These are phyloP conservation scores for Aphelenchoides fujianensis DNA, from an alignment of 1,140 invertebrate genomes.

Conservation along the genomic window DNA sequence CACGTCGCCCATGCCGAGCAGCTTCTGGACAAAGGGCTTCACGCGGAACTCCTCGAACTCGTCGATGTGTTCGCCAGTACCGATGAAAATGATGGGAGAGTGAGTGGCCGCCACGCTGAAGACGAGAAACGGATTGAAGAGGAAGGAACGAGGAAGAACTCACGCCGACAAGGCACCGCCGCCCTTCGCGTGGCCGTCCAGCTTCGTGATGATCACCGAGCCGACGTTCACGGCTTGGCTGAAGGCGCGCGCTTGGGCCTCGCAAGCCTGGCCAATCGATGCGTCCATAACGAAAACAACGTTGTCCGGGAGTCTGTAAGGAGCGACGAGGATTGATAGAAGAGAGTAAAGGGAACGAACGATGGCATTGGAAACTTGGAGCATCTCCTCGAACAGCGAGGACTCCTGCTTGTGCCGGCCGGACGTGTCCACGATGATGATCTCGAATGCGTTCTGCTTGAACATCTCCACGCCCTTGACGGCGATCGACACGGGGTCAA, in stretches of 20 bases:
- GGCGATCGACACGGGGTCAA: conserved; percentile 98
- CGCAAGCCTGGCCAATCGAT: conserved; percentile 91
- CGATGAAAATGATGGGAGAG: conserved; percentile 98
- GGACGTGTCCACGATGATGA: conserved; percentile 99
- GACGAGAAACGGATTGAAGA: too few species aligned
- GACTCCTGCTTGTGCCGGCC: conserved; percentile 99
- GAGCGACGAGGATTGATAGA: too few species aligned
- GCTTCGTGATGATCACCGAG: conserved; percentile 97
- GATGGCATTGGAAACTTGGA: conserved; percentile 93
- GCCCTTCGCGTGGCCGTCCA: conserved; percentile 98
- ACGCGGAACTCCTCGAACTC: conserved; percentile 99
- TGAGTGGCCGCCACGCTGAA: conserved; percentile 92
- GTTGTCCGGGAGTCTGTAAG: conserved; percentile 29
- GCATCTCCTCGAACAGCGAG: conserved; percentile 99
- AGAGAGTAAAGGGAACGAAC: too few species aligned
- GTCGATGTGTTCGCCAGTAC: conserved; percentile 99
- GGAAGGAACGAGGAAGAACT: too few species aligned
- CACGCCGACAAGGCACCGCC: conserved; percentile 96
- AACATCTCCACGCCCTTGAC: conserved; percentile 99
- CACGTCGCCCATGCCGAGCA: conserved; percentile 99
- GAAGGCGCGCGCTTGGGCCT: conserved; percentile 92
- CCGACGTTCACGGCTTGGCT: conserved; percentile 98
- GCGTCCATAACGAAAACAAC: conserved; percentile 83
- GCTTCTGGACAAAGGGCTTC: conserved; percentile 97
- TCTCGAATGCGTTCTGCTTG: conserved; percentile 96